A percentile compares a stretch with the other conserved stretches of the same genome.
These are phyloP conservation scores for Atrichornis clamosus DNA, from an alignment of 2,113 vertebrate genomes.

Conservation along the genomic window DNA sequence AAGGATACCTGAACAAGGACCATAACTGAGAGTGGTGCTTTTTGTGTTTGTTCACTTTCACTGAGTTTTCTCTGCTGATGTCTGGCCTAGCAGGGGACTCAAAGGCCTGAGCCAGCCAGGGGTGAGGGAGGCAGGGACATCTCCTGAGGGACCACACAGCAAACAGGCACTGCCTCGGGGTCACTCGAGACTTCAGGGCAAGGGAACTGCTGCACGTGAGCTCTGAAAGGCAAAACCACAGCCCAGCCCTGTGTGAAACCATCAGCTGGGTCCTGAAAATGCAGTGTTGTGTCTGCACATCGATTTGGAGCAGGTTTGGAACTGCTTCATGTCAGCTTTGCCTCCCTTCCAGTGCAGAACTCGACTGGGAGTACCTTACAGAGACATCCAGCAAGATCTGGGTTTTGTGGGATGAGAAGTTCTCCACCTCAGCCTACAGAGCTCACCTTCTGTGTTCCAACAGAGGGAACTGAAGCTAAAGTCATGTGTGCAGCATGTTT, in stretches of 20 bases:
- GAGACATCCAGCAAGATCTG: not conserved
- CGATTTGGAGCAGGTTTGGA: not conserved
- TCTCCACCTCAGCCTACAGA: not conserved
- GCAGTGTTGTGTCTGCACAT: rapidly evolving
- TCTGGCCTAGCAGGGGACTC: not conserved
- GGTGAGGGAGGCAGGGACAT: not conserved
- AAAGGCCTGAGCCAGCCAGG: not conserved
- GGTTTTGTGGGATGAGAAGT: not conserved
- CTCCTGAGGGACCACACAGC: not conserved
- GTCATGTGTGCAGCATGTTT: not conserved
- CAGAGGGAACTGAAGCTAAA: not conserved
- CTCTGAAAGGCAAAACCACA: not conserved
- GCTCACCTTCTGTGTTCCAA: not conserved
- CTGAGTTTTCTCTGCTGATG: too few relatives aligned
- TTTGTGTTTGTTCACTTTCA: too few relatives aligned
- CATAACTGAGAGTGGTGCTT: not conserved
- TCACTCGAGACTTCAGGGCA: not conserved
- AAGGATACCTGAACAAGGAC: not conserved
- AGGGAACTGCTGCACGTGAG: not conserved
- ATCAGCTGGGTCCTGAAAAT: not conserved
- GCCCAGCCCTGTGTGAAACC: not conserved
- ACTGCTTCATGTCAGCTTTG: not conserved
- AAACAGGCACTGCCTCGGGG: not conserved
- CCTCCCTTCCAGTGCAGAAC: not conserved
- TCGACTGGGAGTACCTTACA: not conserved